Conservation (phyloP, 2,888 invertebrate species). For the Parelbella ahira region DNA sequence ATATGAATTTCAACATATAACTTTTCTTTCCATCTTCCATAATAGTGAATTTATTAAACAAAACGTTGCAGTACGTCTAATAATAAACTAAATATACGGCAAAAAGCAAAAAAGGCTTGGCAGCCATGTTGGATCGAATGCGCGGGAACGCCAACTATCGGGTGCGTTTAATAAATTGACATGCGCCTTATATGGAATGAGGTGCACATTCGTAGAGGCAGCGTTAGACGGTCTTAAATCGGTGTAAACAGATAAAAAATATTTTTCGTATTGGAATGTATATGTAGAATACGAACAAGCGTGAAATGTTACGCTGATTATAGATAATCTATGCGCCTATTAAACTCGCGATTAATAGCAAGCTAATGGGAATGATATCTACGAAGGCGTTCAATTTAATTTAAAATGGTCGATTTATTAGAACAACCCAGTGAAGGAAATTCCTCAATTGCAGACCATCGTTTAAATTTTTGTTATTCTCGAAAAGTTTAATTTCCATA, state of each 20-base stretch:
- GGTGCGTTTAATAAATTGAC: constrained; percentile 69
- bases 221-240: constrained; percentile 59
- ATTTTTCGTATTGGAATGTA: constrained; percentile 12
- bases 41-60: constrained; percentile 27
- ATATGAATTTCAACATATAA: too few species aligned
- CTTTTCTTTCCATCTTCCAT: too few species aligned
- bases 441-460: too few species aligned
- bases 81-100: constrained; percentile 26
- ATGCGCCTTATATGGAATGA: constrained; percentile 59
- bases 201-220: constrained; percentile 25
- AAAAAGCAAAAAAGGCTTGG: constrained; percentile 29
- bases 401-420: too few species aligned
- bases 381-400: constrained; percentile 1
- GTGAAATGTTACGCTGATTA: constrained; percentile 12
- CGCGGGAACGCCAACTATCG: constrained; percentile 52
- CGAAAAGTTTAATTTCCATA: too few species aligned
- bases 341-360: constrained; percentile 8
- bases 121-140: constrained; percentile 57
- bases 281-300: constrained; percentile 2
- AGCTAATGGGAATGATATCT: background rate
- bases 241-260: constrained; percentile 39
- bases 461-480: too few species aligned
- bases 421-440: too few species aligned
- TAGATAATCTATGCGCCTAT: constrained; percentile 11
- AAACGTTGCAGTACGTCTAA: constrained; percentile 29